A percentile compares a stretch with the other conserved stretches of the same genome.
Evolutionary conservation across 2,888 invertebrate species (phyloP).

Genomic region (Drosophila kuntzei): DNA sequence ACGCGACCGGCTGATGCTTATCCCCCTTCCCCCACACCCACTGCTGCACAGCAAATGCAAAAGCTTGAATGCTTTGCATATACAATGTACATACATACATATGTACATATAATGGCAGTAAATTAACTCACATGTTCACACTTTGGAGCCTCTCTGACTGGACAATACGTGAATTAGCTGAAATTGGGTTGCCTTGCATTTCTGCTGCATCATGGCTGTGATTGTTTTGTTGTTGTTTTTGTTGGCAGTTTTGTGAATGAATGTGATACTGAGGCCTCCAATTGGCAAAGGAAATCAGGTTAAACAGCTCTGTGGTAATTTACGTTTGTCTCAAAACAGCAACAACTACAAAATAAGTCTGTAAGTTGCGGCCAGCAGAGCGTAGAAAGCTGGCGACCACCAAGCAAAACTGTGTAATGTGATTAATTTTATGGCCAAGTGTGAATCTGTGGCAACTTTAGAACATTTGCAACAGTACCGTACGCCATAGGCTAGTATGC

Average conservation of each 20-base stretch:
- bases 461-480: conserved; percentile 47
- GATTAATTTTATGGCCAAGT: conserved; percentile 43
- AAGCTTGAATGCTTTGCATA: conserved; percentile 5
- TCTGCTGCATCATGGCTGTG: conserved; percentile 68
- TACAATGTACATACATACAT: conserved; percentile 1
- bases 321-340: conserved; percentile 53
- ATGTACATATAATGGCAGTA: conserved; percentile 42
- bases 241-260: conserved; percentile 67
- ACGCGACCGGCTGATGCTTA: conserved; percentile 48
- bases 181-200: conserved; percentile 63
- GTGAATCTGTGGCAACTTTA: conserved; percentile 32
- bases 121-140: conserved; percentile 67
- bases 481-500: conserved; percentile 9
- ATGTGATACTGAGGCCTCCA: conserved; percentile 54
- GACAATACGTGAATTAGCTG: conserved; percentile 57
- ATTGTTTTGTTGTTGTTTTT: conserved; percentile 1
- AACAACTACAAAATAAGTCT: conserved; percentile 44
- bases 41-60: neutral
- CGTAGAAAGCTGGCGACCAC: conserved; percentile 67
- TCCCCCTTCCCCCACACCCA: conserved; percentile 12
- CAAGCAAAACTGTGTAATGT: conserved; percentile 36
- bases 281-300: conserved; percentile 76
- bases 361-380: conserved; percentile 44
- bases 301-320: conserved; percentile 75
- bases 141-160: conserved; percentile 46